Conservation (phyloP, 2,113 vertebrate genomes). For the Gorsachius goisagi region DNA sequence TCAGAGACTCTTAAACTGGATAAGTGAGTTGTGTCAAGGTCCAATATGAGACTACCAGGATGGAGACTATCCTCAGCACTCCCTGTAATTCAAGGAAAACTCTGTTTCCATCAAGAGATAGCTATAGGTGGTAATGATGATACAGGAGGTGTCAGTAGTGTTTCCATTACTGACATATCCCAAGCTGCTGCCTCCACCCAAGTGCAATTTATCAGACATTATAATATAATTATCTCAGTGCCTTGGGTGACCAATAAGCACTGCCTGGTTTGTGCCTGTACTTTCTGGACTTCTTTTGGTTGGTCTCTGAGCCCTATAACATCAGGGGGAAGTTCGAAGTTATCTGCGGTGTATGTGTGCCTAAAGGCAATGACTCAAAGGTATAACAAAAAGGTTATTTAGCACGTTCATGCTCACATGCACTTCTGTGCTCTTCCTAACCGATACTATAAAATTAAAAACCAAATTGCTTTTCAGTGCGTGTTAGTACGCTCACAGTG, state of each 20-base stretch:
- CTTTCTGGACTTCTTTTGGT: not conserved
- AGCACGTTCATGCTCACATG: not conserved
- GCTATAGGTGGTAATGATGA: not conserved
- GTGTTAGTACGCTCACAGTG: not conserved
- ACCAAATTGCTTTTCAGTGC: not conserved
- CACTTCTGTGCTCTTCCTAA: not conserved
- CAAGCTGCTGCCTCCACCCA: not conserved
- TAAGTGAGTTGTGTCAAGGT: not conserved
- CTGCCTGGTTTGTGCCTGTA: not conserved
- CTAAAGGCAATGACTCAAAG: not conserved
- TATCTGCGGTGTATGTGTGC: not conserved
- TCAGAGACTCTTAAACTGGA: not conserved
- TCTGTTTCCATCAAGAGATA: not conserved
- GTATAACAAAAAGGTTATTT: not conserved
- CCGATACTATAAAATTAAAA: not conserved
- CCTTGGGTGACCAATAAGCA: not conserved
- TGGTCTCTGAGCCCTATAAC: not conserved
- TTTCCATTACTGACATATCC: not conserved
- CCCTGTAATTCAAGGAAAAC: not conserved
- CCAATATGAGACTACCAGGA: not conserved
- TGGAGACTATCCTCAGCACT: not conserved
- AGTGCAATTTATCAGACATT: not conserved
- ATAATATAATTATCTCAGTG: not conserved
- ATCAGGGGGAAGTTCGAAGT: not conserved
- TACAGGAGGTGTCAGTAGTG: not conserved